Conservation (phyloP, 2,888 invertebrate genomes). For the Drosophila anomelani region DNA sequence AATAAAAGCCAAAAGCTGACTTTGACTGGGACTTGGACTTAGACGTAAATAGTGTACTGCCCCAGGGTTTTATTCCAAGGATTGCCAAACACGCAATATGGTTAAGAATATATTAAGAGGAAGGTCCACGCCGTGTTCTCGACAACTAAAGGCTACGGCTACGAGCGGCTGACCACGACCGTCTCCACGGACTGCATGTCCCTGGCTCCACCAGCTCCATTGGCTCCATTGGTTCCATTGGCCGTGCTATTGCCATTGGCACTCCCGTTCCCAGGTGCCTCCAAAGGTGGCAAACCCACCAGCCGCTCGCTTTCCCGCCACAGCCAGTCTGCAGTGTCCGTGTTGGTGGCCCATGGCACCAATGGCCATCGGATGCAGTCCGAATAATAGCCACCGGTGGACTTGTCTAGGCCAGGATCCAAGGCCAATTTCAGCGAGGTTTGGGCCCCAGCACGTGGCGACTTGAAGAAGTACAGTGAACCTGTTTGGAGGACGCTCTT, state of each 20-base stretch:
- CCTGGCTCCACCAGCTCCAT: conserved; percentile 10
- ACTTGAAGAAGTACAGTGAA: conserved; percentile 75
- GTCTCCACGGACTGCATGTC: conserved; percentile 48
- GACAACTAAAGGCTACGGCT: conserved; percentile 11
- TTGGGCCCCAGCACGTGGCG: conserved; percentile 83
- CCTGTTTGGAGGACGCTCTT: conserved; percentile 66
- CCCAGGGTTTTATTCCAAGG: conserved; percentile 6
- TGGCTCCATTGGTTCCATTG: conserved; percentile 1
- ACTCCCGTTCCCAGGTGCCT: conserved; percentile 30
- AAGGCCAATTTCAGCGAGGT: conserved; percentile 81
- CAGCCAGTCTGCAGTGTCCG: conserved; percentile 86
- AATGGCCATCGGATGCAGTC: conserved; percentile 86
- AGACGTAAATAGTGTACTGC: neutral
- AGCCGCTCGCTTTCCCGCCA: conserved; percentile 86
- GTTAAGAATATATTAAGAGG: conserved; percentile 12
- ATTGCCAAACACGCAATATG: conserved; percentile 16
- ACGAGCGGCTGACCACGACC: conserved; percentile 59
- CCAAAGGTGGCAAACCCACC: conserved; percentile 74
- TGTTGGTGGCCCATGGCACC: conserved; percentile 86
- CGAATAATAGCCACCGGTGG: conserved; percentile 85
- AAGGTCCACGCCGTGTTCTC: neutral
- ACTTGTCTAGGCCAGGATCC: conserved; percentile 81
- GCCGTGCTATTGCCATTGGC: conserved; percentile 15
- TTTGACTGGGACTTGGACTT: neutral
- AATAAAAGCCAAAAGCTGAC: neutral